phyloP scores from a whole-genome alignment of 2,888 invertebrate species.

The Amphipoea lucens region DNA sequence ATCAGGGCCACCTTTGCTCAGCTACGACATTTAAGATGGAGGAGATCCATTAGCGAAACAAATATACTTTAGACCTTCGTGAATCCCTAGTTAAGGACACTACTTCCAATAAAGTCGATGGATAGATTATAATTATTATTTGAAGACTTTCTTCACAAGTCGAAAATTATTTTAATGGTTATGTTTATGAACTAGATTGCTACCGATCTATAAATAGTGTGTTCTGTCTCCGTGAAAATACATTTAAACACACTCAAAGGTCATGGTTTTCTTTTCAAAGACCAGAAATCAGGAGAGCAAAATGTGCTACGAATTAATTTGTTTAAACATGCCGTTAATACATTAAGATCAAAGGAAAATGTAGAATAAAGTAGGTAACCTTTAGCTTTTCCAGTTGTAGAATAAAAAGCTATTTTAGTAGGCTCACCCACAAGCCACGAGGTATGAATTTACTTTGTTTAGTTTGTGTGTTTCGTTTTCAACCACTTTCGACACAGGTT shows the following conservation, averaged over 20 bases:
- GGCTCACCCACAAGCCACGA: too few relatives aligned
- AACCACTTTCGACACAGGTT: neutral
- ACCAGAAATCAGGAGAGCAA: neutral
- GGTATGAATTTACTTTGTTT: neutral
- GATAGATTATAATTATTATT: constrained; percentile 3
- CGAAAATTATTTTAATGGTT: neutral
- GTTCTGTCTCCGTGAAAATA: neutral
- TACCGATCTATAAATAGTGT: neutral
- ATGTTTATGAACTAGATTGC: neutral
- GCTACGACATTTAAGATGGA: constrained; percentile 24
- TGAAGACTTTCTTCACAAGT: neutral
- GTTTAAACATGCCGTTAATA: neutral
- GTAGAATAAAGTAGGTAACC: neutral
- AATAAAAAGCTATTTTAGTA: neutral
- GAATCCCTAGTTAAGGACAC: neutral
- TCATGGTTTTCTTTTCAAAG: neutral
- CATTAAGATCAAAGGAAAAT: neutral
- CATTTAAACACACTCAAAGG: neutral
- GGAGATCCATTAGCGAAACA: constrained; percentile 32
- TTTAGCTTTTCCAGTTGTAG: constrained; percentile 6
- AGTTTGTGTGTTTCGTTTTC: neutral
- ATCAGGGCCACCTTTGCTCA: constrained; percentile 19
- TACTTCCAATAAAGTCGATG: neutral
- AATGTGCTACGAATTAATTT: constrained; percentile 2
- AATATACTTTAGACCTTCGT: constrained; percentile 38